Base-by-base conservation (phyloP, 2,797 vertebrate genomes). In the Pseudochaenichthys georgianus region DNA sequence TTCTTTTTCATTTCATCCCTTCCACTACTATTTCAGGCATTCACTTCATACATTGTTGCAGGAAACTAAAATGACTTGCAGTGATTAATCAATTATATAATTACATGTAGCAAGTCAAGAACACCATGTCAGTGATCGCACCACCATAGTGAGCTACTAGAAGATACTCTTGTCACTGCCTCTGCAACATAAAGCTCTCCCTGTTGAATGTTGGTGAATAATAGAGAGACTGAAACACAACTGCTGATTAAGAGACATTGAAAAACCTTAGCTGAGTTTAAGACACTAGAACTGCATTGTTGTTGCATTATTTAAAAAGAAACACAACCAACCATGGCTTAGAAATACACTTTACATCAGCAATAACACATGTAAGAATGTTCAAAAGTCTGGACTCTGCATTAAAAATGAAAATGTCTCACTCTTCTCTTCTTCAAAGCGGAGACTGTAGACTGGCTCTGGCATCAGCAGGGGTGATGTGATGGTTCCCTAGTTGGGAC, bases 401-500 rank as follows among this genome's bases (percentile, higher is more conserved):
- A 77, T 78, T 42, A 51, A 70, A 61, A 83, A 79, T 81, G 17
- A 15, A 73, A 73, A 19, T 0, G 5, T 47, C 51, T 73, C 31
- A 48, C 72, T 61, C 16, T 46, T 78, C n/a, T 71, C 28, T 15
- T 53, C 54, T 72, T 75, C 64, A 73, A 38, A 83, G 75, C 9
- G 15, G 8, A 12, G 12, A 60, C 34, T 73, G 75, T 17, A 80
- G 73, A 76, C 84, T 72, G 67, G 53, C 75, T 76, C 9, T 38
- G 67, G 54, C 48, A 87, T 62, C 77, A 77, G 68, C 66, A 54
- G 19, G 64, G 64, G 16, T 81, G 77, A 81, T 71, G 66, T 75
- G 80, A 90, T 66, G 64, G 78, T 75, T 84, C 85, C 69, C 80
- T 66, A 54, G 73, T 81, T 82, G 64, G 83, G 77, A 80, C 76